A percentile compares a stretch with the other conserved stretches of the same genome.
Conservation (phyloP, 2,113 vertebrate genomes). For the Amia ocellicauda region DNA sequence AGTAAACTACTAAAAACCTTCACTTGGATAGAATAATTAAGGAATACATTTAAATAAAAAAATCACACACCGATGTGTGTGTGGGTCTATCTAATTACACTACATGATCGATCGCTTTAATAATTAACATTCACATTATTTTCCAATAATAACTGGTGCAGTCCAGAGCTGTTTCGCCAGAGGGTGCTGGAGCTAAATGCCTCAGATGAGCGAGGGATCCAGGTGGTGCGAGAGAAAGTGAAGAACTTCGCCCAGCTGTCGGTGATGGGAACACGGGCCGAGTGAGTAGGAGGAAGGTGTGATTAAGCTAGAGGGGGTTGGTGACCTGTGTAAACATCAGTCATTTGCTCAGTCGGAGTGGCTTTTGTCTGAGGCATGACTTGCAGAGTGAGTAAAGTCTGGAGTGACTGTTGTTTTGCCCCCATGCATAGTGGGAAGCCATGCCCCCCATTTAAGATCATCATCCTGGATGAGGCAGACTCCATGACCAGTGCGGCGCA, state of each 20-base stretch:
- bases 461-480: slow-evolving; percentile 96
- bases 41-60: too few species aligned
- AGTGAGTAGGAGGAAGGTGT: slow-evolving; percentile 71
- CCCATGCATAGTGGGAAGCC: slow-evolving; percentile 82
- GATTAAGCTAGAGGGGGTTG: background rate
- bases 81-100: too few species aligned
- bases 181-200: slow-evolving; percentile 95
- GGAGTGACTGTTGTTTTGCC: too few species aligned
- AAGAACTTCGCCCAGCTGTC: slow-evolving; percentile 93
- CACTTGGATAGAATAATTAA: too few species aligned
- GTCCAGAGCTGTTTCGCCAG: slow-evolving; percentile 82
- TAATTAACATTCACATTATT: too few species aligned
- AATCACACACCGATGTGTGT: too few species aligned
- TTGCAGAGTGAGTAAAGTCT: too few species aligned
- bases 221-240: slow-evolving; percentile 92
- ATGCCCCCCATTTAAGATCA: slow-evolving; percentile 96
- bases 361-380: background rate
- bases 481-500: slow-evolving; percentile 95
- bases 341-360: background rate
- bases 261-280: slow-evolving; percentile 79
- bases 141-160: too few species aligned
- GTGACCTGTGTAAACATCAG: background rate
- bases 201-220: slow-evolving; percentile 95
- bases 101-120: too few species aligned
- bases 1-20: too few species aligned